Evolutionary conservation across 2,797 vertebrate species (phyloP).

Genomic region (Nyctibius grandis): DNA sequence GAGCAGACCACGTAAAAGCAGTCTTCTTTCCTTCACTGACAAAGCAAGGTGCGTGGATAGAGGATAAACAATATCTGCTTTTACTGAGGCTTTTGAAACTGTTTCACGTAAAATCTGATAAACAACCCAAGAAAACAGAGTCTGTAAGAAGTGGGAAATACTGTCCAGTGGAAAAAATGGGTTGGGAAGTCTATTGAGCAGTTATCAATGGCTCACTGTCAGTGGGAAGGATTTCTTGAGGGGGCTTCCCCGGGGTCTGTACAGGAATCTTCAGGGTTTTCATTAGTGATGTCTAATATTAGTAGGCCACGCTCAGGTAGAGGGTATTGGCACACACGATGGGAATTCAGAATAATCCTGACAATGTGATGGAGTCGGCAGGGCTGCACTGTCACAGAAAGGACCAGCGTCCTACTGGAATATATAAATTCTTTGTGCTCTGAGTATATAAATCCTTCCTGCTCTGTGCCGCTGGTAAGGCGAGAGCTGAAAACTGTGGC

Average conservation of each 20-base stretch:
- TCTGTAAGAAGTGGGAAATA: not conserved
- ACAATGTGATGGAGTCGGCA: accelerated
- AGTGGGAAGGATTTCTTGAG: not conserved
- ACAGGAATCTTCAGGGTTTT: not conserved
- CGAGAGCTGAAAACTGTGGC: not conserved
- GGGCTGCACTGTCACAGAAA: not conserved
- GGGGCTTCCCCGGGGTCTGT: not conserved
- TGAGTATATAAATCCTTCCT: not conserved
- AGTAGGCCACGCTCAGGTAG: not conserved
- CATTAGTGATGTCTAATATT: not conserved
- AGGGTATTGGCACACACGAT: not conserved
- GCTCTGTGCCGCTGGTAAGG: not conserved
- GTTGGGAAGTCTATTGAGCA: not conserved
- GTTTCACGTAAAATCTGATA: not conserved
- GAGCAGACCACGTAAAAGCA: not conserved
- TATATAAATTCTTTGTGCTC: not conserved
- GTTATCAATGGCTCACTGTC: not conserved
- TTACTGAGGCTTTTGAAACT: not conserved
- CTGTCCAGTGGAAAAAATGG: not conserved
- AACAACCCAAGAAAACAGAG: not conserved
- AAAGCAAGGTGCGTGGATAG: not conserved
- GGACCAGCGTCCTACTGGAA: not conserved
- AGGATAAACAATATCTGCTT: not conserved
- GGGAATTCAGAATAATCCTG: not conserved
- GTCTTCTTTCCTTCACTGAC: not conserved